Base-by-base conservation (phyloP, 2,888 invertebrate genomes). In the Caenorhabditis angaria region DNA sequence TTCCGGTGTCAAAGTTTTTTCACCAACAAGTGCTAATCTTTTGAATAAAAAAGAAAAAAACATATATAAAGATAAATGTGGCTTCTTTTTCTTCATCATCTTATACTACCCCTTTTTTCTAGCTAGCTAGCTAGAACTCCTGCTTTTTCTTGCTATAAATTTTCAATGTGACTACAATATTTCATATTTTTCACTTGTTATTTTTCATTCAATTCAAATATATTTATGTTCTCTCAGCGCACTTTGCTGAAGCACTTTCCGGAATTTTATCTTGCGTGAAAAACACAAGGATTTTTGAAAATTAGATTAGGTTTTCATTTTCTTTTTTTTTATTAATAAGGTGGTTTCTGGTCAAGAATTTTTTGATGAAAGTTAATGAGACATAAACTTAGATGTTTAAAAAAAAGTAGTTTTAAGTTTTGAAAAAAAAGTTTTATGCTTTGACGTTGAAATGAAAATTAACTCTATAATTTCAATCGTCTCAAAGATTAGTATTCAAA, bases 41-140 rank as follows among this genome's bases (percentile, higher is more conserved):
- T 32, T 32, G 10, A 5, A 32, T 32, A 32, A 32, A 32, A 32
- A 32, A 32, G 10, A 10, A 32, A 32, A 32, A 10, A 32, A 32
- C 32, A 32, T 32, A 5, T 5, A 32, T n/a, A 32, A 41, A 41
- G 18, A 41, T 41, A 10, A 12, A 41, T 41, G 14, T 41, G 41
- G 60, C 22, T 25, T 57, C 57, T 27, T 35, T 12, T 32, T 20
- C 57, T 54, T 47, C 51, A 25, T 32, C 64, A 63, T 57, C 57
- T 41, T 54, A 27, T 32, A 41, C 51, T 48, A 54, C 41, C 54
- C 58, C 62, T 62, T 28, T 53, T 56, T 66, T 54, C n/a, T 59
- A 53, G 51, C 54, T 54, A 41, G 53, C 64, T 65, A 25, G 55
- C 60, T n/a, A n/a, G n/a, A n/a, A n/a, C n/a, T n/a, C n/a, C n/a